These are phyloP conservation scores for Conops quadrifasciatus DNA, from an alignment of 2,888 invertebrate species.

Conservation along the genomic window DNA sequence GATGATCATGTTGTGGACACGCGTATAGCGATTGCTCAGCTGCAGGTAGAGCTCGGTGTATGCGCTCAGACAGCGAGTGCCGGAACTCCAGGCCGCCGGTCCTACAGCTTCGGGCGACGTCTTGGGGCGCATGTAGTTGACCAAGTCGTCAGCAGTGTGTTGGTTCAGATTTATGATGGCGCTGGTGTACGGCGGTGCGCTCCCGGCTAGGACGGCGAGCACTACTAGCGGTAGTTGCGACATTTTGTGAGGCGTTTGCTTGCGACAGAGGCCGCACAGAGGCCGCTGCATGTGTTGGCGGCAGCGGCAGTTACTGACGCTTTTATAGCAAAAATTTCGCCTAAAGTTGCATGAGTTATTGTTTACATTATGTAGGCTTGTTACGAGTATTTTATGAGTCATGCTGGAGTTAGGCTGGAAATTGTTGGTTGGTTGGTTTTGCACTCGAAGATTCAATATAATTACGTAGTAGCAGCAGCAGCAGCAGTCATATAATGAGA, in stretches of 20 bases:
- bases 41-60: conserved; percentile 54
- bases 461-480: too few species aligned
- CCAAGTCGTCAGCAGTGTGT: conserved; percentile 53
- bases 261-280: neutral
- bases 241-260: neutral
- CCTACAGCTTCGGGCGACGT: conserved; percentile 49
- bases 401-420: too few species aligned
- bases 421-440: too few species aligned
- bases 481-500: too few species aligned
- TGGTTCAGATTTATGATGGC: conserved; percentile 54
- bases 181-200: conserved; percentile 31
- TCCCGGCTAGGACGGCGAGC: neutral
- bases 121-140: conserved; percentile 51
- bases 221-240: neutral
- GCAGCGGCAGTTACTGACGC: neutral
- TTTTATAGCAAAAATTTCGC: conserved; percentile 21
- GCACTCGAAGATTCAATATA: too few species aligned
- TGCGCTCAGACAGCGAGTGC: conserved; percentile 56
- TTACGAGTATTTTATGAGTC: conserved; percentile 31
- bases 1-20: conserved; percentile 56
- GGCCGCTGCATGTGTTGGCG: neutral
- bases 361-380: conserved; percentile 42
- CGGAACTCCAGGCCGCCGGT: conserved; percentile 54
- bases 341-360: conserved; percentile 36
- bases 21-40: conserved; percentile 48